Percentiles rank a stretch among this genome's conserved stretches.
Conservation (phyloP, 1,140 invertebrate species). For the Triops cancriformis region DNA sequence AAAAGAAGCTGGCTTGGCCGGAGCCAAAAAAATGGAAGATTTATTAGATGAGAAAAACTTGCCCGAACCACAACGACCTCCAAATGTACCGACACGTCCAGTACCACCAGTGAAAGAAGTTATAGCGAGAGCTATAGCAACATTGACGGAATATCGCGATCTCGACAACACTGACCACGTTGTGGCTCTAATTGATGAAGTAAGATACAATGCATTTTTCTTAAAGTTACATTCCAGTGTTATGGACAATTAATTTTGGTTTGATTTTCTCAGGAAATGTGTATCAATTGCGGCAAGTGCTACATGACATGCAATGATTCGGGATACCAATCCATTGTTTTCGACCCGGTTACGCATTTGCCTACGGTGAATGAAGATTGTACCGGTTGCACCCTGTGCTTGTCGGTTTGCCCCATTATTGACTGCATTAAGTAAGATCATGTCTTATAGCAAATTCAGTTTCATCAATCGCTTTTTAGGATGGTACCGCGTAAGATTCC, state of each 20-base stretch:
- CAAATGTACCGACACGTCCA: constrained; percentile 33
- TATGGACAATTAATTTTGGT: not conserved
- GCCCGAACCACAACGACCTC: constrained; percentile 25
- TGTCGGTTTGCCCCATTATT: constrained; percentile 95
- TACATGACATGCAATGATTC: constrained; percentile 99
- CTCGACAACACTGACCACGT: constrained; percentile 85
- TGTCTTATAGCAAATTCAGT: constrained; percentile 10
- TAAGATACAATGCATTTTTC: constrained; percentile 46
- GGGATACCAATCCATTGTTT: constrained; percentile 94
- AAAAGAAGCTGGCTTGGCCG: constrained; percentile 56
- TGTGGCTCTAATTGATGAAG: constrained; percentile 92
- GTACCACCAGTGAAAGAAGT: constrained; percentile 60
- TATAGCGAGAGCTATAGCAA: constrained; percentile 64
- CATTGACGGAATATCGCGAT: constrained; percentile 73
- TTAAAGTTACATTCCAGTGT: too few species aligned
- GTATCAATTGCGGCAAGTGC: constrained; percentile 99
- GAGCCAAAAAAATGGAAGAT: constrained; percentile 47
- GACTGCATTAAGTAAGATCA: constrained; percentile 85
- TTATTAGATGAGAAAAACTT: constrained; percentile 31
- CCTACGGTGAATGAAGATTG: constrained; percentile 88
- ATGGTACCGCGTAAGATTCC: constrained; percentile 72
- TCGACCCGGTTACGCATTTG: constrained; percentile 82
- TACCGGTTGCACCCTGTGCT: constrained; percentile 89
- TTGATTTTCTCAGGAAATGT: constrained; percentile 74
- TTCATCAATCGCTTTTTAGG: constrained; percentile 44